phyloP scores from a whole-genome alignment of 2,888 invertebrate species.

The Candidula unifasciata region DNA sequence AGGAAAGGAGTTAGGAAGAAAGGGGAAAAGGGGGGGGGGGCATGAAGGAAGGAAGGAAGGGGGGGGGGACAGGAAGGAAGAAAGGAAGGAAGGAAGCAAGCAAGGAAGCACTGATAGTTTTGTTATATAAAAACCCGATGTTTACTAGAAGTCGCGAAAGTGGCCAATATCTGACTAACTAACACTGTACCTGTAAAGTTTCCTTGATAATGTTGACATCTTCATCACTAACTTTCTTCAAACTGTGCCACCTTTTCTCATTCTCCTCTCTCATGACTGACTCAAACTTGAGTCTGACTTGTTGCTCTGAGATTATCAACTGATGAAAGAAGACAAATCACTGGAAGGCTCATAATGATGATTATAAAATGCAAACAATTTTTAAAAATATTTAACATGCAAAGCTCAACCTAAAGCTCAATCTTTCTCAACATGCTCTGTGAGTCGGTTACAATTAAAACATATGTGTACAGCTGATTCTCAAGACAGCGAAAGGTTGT shows the following conservation, averaged over 20 bases:
- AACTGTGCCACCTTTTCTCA: constrained; percentile 68
- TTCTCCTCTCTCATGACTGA: constrained; percentile 66
- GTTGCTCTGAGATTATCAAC: constrained; percentile 71
- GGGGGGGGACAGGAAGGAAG: no score
- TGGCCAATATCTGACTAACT: not conserved
- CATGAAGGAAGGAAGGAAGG: not conserved
- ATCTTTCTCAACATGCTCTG: no score
- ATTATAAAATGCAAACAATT: no score
- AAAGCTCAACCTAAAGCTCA: no score
- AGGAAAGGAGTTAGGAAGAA: not conserved
- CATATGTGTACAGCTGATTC: no score
- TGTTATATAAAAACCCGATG: not conserved
- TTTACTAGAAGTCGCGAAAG: not conserved
- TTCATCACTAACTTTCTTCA: constrained; percentile 70
- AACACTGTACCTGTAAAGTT: constrained; percentile 61
- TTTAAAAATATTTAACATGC: no score
- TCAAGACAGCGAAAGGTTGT: no score
- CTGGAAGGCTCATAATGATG: not conserved
- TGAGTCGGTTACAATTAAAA: no score
- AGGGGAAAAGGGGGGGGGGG: not conserved
- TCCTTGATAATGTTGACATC: constrained; percentile 68
- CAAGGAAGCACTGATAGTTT: no score
- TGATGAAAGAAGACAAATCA: constrained; percentile 45
- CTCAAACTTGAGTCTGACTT: constrained; percentile 70
- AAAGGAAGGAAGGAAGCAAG: no score